phyloP scores from a whole-genome alignment of 2,888 invertebrate species.

The Corythucha ciliata region DNA sequence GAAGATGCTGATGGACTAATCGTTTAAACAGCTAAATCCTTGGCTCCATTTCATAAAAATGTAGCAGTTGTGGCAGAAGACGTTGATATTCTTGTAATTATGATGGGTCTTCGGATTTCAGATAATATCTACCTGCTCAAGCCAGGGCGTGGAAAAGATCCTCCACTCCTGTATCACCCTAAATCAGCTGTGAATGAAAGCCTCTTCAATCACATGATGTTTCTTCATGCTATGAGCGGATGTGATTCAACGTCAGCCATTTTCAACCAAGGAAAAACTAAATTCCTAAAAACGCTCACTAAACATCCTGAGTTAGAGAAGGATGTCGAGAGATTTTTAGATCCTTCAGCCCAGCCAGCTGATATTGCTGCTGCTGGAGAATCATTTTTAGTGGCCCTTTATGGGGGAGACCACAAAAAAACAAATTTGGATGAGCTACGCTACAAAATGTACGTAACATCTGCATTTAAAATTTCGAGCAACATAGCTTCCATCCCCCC shows the following conservation, averaged over 20 bases:
- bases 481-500: no score
- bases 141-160: no score
- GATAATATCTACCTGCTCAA: no score
- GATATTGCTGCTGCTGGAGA: no score
- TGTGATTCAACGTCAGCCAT: conserved; percentile 1
- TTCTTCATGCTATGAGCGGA: conserved; percentile 1
- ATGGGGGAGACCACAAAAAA: no score
- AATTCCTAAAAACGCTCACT: conserved; percentile 1
- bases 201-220: conserved; percentile 4
- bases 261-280: conserved; percentile 1
- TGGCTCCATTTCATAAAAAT: conserved; percentile 4
- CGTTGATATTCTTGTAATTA: conserved; percentile 6
- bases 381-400: no score
- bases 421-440: no score
- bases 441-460: no score
- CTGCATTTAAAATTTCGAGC: no score
- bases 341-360: no score
- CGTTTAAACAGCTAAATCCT: conserved; percentile 1
- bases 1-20: neutral
- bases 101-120: conserved; percentile 2
- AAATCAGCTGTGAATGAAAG: no score
- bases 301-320: neutral
- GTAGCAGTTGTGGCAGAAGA: conserved; percentile 6
- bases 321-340: neutral
- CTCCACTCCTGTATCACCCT: no score